Base-by-base conservation (phyloP, 2,113 vertebrate species). In the Ochotona curzoniae region DNA sequence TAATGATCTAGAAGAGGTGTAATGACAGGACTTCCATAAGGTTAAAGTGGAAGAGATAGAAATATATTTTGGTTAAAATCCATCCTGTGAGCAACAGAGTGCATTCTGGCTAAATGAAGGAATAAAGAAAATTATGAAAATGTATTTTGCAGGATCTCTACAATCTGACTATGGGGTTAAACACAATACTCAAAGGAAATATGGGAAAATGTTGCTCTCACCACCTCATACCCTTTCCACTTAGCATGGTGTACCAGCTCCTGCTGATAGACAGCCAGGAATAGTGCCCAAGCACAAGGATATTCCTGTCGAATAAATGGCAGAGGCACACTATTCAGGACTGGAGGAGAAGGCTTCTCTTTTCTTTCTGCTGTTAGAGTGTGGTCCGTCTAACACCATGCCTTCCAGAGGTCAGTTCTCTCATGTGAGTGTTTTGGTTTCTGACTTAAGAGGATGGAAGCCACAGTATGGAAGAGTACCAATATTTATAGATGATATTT, bases 11-110 rank as follows among this genome's bases (percentile, higher is more conserved):
- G 89, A 82, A 75, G 38, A 82, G 23, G 6, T 66, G 47, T n/a
- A 89, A 89, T 70, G 78, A 66, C 49, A 60, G n/a, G 63, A 87
- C 90, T 82, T 15, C 18, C 25, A 85, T 91, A 73, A 76, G 32
- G 73, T 90, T 47, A 84, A 93, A 93, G 61, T 44, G 21, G 25
- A 89, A 69, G 54, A 92, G 32, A 81, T 81, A 63, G 54, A 93
- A 51, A 76, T 35, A 87, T 74, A 83, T 71, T 61, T 49, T 95
- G 44, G 9, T 87, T 12, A 81, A 21, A 57, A 75, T 87, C 80
- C 35, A 76, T 84, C 28, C 15, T 85, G 23, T 7, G 88, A 78
- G 90, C 28, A 90, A 60, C 21, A 73, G 49, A 86, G 82, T 78
- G 47, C 26, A 7, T 35, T 66, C 44, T 89, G 74, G 47, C 69